phyloP scores from a whole-genome alignment of 2,888 invertebrate species.

The Malthinus flaveolus region DNA sequence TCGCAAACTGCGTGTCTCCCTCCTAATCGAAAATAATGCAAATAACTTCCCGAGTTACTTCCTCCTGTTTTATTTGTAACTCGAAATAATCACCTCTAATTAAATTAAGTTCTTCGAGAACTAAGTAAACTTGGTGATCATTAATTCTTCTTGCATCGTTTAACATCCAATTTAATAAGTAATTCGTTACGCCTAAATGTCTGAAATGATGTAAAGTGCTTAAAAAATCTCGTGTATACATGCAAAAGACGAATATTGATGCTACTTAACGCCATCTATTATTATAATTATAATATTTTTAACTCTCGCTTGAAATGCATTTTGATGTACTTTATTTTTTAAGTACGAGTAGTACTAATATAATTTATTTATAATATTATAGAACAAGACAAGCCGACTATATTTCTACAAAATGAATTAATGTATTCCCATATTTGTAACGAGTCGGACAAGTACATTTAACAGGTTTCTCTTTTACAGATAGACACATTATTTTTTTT shows the following conservation, averaged over 20 bases:
- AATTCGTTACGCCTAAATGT: neutral
- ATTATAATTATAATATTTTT: slow-evolving; percentile 1
- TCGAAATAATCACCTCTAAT: neutral
- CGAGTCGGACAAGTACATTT: slow-evolving; percentile 2
- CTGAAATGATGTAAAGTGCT: neutral
- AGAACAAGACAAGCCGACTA: too few relatives aligned
- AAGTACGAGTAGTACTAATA: too few relatives aligned
- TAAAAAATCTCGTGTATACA: neutral
- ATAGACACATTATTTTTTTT: too few relatives aligned
- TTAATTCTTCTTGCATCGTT: slow-evolving; percentile 4
- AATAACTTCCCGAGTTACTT: too few relatives aligned
- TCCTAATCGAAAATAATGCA: too few relatives aligned
- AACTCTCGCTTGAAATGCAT: too few relatives aligned
- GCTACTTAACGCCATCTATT: slow-evolving; percentile 6
- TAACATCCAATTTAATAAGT: slow-evolving; percentile 7
- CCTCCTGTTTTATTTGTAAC: too few relatives aligned
- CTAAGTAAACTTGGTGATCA: too few relatives aligned
- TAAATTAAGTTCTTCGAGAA: neutral
- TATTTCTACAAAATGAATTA: too few relatives aligned
- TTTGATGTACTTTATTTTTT: too few relatives aligned
- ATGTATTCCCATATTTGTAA: neutral
- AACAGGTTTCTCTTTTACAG: neutral
- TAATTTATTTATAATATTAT: too few relatives aligned
- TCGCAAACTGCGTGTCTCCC: too few relatives aligned
- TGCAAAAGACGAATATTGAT: slow-evolving; percentile 5